Conservation (phyloP, 2,888 invertebrate species). For the Hoplodrina blanda region DNA sequence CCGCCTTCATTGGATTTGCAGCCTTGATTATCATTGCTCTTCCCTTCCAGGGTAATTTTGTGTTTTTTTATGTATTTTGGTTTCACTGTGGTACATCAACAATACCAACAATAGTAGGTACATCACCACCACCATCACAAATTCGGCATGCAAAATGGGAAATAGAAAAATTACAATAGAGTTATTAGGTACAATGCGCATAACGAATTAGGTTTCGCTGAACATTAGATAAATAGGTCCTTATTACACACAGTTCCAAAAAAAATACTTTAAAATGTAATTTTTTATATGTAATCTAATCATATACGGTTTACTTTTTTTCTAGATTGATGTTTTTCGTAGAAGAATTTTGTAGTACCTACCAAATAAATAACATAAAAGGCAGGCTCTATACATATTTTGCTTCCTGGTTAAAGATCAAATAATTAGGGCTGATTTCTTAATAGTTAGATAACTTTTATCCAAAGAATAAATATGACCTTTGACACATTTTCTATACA, state of each 20-base stretch:
- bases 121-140: not conserved
- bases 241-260: not conserved
- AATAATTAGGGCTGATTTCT: no score
- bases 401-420: no score
- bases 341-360: no score
- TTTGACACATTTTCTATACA: no score
- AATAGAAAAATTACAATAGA: not conserved
- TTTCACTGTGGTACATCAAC: not conserved
- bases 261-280: not conserved
- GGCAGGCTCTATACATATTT: no score
- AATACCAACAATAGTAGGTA: not conserved
- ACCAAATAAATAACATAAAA: no score
- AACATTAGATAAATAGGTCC: not conserved
- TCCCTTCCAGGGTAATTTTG: conserved; percentile 93
- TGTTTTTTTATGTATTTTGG: not conserved
- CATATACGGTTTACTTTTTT: no score
- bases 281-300: no score
- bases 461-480: no score
- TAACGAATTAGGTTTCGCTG: not conserved
- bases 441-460: no score
- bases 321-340: no score
- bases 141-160: not conserved
- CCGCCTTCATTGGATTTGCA: conserved; percentile 93
- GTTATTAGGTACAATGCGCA: conserved; percentile 4
- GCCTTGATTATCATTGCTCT: conserved; percentile 92